These are phyloP conservation scores for Brenthis ino DNA, from an alignment of 2,888 invertebrate genomes.

Conservation along the genomic window DNA sequence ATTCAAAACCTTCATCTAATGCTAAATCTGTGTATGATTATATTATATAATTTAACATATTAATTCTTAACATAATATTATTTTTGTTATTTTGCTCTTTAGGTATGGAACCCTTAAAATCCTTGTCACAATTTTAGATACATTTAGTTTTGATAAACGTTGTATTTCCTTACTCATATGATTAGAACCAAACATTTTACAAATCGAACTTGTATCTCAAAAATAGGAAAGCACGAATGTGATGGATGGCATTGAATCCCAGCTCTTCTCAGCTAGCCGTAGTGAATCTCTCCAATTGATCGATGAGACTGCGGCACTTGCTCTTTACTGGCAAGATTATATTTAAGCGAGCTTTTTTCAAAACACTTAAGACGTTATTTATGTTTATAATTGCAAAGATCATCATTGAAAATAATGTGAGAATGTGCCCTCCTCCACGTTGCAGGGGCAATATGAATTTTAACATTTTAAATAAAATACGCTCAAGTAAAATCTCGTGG, in stretches of 20 bases:
- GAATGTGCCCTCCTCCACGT: too few species aligned
- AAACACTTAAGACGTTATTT: not conserved
- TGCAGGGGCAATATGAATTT: too few species aligned
- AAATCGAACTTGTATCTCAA: constrained; percentile 4
- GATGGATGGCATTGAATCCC: constrained; percentile 31
- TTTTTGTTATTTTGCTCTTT: too few species aligned
- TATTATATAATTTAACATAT: too few species aligned
- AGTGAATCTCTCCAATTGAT: constrained; percentile 33
- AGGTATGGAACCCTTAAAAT: too few species aligned
- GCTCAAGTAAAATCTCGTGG: not conserved
- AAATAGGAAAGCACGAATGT: constrained; percentile 28
- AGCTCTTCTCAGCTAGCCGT: constrained; percentile 26
- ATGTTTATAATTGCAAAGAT: not conserved
- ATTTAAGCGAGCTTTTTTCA: not conserved
- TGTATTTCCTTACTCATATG: not conserved
- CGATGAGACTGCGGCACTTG: constrained; percentile 29
- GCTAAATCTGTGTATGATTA: too few species aligned
- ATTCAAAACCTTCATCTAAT: too few species aligned
- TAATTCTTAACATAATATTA: too few species aligned
- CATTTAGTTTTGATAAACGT: not conserved
- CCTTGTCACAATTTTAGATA: not conserved
- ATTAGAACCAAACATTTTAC: constrained; percentile 14
- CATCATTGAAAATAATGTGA: too few species aligned
- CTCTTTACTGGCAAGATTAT: not conserved
- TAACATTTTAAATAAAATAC: not conserved